phyloP scores from a whole-genome alignment of 2,113 vertebrate species.

The Physeter macrocephalus region DNA sequence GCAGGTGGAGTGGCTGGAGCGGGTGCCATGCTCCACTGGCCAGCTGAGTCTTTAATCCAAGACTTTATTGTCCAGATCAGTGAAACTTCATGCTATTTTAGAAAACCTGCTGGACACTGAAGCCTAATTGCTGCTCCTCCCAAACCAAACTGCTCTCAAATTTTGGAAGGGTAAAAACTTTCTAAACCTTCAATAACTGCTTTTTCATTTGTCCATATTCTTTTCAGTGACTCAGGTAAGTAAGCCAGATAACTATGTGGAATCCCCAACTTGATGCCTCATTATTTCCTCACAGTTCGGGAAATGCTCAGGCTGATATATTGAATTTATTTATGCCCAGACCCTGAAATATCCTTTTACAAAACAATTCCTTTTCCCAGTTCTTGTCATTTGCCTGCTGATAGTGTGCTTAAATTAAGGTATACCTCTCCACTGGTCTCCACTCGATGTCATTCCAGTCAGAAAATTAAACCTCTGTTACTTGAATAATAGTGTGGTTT shows the following conservation, averaged over 20 bases:
- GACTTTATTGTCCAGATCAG: neutral
- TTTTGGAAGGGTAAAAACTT: neutral
- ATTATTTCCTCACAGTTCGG: neutral
- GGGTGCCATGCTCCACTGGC: neutral
- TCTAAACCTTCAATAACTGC: neutral
- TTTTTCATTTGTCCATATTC: neutral
- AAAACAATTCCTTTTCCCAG: neutral
- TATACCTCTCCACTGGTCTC: neutral
- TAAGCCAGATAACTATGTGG: too few relatives aligned
- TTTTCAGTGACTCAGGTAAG: neutral
- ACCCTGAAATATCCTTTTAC: neutral
- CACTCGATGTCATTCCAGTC: neutral
- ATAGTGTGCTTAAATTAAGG: neutral
- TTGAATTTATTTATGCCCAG: neutral
- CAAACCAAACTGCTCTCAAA: neutral
- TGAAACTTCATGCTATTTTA: neutral
- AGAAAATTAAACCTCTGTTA: neutral
- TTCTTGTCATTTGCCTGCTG: neutral
- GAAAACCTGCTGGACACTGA: neutral
- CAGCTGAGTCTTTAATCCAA: neutral
- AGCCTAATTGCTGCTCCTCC: neutral
- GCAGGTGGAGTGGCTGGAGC: neutral
- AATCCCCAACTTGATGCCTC: neutral
- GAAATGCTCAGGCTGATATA: neutral
- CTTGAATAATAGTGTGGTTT: neutral